phyloP scores from a whole-genome alignment of 2,888 invertebrate species.

The Pharmacophagus antenor region DNA sequence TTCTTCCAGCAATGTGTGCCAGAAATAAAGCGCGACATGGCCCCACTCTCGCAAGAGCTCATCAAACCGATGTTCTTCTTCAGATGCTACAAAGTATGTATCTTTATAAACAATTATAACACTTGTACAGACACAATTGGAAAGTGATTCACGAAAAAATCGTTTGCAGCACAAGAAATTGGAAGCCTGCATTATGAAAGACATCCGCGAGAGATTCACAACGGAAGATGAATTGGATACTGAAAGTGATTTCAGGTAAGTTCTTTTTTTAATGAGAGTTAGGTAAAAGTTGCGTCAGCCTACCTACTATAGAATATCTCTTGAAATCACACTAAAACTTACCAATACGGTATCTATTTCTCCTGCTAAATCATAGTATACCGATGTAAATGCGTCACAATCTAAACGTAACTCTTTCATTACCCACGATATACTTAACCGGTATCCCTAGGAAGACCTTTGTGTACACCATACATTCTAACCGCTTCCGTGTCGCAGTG shows the following conservation, averaged over 20 bases:
- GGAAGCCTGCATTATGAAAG: constrained; percentile 87
- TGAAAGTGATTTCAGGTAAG: constrained; percentile 74
- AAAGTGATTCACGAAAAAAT: constrained; percentile 7
- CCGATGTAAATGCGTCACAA: too few species aligned
- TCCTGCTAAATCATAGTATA: too few species aligned
- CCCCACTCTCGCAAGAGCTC: constrained; percentile 83
- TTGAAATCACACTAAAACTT: too few species aligned
- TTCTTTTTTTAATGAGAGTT: neutral
- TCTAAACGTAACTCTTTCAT: too few species aligned
- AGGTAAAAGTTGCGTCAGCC: too few species aligned
- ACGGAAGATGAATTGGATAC: constrained; percentile 80
- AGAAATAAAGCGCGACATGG: constrained; percentile 82
- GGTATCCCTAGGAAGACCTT: too few species aligned
- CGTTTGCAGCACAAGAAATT: constrained; percentile 83
- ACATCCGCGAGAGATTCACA: constrained; percentile 83
- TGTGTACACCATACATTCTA: too few species aligned
- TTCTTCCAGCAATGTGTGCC: constrained; percentile 84
- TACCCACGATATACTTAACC: too few species aligned
- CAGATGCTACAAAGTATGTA: constrained; percentile 83
- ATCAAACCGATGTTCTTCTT: constrained; percentile 87
- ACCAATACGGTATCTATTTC: too few species aligned
- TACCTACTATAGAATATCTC: too few species aligned
- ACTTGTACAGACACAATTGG: neutral
- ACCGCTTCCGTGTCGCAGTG: too few species aligned
- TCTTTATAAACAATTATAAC: neutral